Evolutionary conservation across 37 sponge, comb jelly and placozoan species (phyloP), one percentile per base, ranked within the genome.

Genomic region (Aplysina aerophoba): DNA sequence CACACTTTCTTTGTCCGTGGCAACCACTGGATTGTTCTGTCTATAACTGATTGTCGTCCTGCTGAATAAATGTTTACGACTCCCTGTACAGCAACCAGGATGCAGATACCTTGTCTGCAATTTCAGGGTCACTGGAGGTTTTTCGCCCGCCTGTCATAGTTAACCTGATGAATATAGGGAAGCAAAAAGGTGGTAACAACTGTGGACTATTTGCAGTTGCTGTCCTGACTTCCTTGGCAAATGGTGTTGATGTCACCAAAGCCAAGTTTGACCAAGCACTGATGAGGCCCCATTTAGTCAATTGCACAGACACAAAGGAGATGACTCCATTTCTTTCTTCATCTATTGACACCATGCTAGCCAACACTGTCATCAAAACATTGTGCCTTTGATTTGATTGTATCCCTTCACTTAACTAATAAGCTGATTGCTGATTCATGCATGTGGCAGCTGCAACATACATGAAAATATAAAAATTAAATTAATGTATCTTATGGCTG

Each of bases 21-120:
- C n/a, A n/a, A 62, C 12, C 63, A 62, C 63, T 62, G 63, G 63
- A 62, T 62, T 62, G 63, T 25, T 2, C 63, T 62, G 63, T 62
- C 63, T 27, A 62, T 14, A 62, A 3, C 11, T 4, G 63, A 62
- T 25, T 62, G 4, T 11, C 63, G 63, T 14, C 11, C 63, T 62
- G 63, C 12, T 62, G 63, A 62, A 14, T 62, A 11, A 62, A 62
- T 62, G 63, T 62, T 4, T 62, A 62, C 11, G 63, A 62, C 63
- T 62, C 63, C 63, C 12, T 62, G n/a, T 62, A 62, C 25, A 25
- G 25, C 11, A 14, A 62, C 25, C 63, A 62, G 63, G 63, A 62
- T 62, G 63, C 63, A 14, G 63, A 62, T 62, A 62, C 63, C 12
- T 62, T 62, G 63, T 22, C 63, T 14, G 63, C 25, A 6, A 62